These are phyloP conservation scores for Zaprionus ornatus DNA, from an alignment of 1,140 invertebrate genomes.

Conservation along the genomic window DNA sequence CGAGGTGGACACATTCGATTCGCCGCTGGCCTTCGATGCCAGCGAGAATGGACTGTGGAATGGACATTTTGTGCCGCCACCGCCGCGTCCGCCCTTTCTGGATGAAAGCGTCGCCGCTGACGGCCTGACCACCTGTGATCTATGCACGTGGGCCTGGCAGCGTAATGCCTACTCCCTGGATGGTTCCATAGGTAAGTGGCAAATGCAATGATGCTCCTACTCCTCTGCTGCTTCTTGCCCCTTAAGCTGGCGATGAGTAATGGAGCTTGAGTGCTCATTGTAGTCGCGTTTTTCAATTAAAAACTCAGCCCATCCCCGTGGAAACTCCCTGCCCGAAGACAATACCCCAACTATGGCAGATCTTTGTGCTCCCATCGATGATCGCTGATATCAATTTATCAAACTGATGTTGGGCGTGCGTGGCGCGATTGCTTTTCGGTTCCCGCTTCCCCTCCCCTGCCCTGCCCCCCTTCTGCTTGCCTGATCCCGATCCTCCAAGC, in stretches of 20 bases:
- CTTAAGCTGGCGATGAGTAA: slow-evolving; percentile 29
- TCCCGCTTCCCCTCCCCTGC: not conserved
- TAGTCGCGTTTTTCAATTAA: slow-evolving; percentile 73
- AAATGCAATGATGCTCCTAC: not conserved
- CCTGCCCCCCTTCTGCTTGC: not conserved
- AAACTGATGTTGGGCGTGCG: slow-evolving; percentile 81
- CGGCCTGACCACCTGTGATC: slow-evolving; percentile 89
- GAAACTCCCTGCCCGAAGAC: slow-evolving; percentile 54
- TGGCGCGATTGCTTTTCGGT: slow-evolving; percentile 79
- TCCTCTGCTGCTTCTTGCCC: not conserved
- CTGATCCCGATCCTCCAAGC: slow-evolving; percentile 22
- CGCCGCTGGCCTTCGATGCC: slow-evolving; percentile 86
- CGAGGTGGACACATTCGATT: slow-evolving; percentile 83
- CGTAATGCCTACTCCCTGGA: slow-evolving; percentile 83
- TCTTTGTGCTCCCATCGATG: slow-evolving; percentile 67
- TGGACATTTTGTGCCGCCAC: slow-evolving; percentile 88
- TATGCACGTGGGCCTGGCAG: slow-evolving; percentile 88
- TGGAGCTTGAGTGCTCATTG: slow-evolving; percentile 14
- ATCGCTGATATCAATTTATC: slow-evolving; percentile 83
- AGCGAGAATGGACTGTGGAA: slow-evolving; percentile 88
- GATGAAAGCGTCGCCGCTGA: slow-evolving; percentile 87
- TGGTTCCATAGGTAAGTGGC: slow-evolving; percentile 79
- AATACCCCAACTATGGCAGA: slow-evolving; percentile 34
- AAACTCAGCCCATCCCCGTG: slow-evolving; percentile 43
- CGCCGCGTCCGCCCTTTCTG: slow-evolving; percentile 87